Conservation (phyloP, 2,113 vertebrate species). For the Nipponia nippon region DNA sequence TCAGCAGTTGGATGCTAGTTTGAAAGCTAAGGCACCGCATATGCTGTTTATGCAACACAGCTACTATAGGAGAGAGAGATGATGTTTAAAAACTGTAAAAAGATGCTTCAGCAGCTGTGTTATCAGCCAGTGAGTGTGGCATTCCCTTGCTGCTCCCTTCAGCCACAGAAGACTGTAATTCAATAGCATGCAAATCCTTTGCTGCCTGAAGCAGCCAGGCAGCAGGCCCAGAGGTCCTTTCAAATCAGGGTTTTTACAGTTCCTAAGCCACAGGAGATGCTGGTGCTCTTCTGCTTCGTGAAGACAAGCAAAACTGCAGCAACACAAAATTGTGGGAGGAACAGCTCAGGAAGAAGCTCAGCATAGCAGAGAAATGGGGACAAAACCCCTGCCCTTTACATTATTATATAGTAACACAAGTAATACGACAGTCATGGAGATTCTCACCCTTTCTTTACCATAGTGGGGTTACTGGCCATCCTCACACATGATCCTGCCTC, state of each 20-base stretch:
- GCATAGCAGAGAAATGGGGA: not conserved
- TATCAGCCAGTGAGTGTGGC: not conserved
- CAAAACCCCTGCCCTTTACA: not conserved
- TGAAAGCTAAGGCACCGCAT: not conserved
- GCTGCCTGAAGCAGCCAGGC: slow-evolving; percentile 35
- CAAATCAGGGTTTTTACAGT: slow-evolving; percentile 38
- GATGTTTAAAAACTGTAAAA: not conserved
- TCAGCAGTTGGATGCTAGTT: not conserved
- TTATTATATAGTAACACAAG: not conserved
- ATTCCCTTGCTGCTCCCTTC: not conserved
- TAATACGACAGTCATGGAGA: not conserved
- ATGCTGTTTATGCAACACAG: not conserved
- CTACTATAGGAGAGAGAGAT: not conserved
- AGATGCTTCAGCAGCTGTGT: not conserved
- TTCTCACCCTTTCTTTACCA: not conserved
- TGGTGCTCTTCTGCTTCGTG: slow-evolving; percentile 6
- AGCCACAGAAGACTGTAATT: not conserved
- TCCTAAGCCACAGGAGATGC: slow-evolving; percentile 36
- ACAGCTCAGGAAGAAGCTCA: not conserved
- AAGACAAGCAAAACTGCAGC: slow-evolving; percentile 9
- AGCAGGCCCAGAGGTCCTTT: slow-evolving; percentile 58
- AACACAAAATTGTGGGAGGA: not conserved
- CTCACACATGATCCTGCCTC: not conserved
- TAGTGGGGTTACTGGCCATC: not conserved
- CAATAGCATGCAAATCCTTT: slow-evolving; percentile 40